A percentile compares a stretch with the other conserved stretches of the same genome.
These are phyloP conservation scores for Calypte anna DNA, from an alignment of 2,113 vertebrate species.

Conservation along the genomic window DNA sequence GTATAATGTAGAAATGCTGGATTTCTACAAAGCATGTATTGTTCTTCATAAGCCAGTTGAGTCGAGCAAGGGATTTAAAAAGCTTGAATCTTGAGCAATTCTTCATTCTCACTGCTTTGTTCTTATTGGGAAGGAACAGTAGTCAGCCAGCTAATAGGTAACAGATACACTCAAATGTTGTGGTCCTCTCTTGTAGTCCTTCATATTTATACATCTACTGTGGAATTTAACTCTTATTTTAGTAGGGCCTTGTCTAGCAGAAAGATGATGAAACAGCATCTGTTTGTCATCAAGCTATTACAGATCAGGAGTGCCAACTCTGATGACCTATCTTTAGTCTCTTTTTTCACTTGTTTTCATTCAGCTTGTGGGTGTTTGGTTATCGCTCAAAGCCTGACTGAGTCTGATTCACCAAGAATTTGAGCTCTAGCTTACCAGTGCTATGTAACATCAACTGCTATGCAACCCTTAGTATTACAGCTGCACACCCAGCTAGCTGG, in stretches of 20 bases:
- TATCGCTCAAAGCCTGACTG: not conserved
- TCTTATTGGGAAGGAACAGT: not conserved
- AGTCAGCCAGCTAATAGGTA: not conserved
- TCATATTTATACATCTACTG: not conserved
- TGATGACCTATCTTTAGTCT: not conserved
- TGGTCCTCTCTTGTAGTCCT: not conserved
- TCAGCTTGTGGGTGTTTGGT: constrained; percentile 3
- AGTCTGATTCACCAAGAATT: not conserved
- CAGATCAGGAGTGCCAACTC: not conserved
- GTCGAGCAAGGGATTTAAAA: not conserved
- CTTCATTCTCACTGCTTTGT: not conserved
- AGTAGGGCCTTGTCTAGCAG: not conserved
- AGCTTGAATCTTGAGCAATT: not conserved
- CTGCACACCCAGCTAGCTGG: not conserved
- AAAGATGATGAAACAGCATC: not conserved
- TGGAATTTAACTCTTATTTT: not conserved
- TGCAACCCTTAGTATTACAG: not conserved
- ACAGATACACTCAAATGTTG: not conserved
- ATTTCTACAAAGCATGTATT: not conserved
- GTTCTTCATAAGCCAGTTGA: not conserved
- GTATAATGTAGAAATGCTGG: not conserved
- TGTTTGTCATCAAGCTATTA: not conserved
- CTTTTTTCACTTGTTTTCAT: not conserved
- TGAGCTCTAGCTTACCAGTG: not conserved
- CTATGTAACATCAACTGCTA: not conserved